Evolutionary conservation across 2,113 vertebrate genomes (phyloP).

Genomic region (Xiphias gladius): DNA sequence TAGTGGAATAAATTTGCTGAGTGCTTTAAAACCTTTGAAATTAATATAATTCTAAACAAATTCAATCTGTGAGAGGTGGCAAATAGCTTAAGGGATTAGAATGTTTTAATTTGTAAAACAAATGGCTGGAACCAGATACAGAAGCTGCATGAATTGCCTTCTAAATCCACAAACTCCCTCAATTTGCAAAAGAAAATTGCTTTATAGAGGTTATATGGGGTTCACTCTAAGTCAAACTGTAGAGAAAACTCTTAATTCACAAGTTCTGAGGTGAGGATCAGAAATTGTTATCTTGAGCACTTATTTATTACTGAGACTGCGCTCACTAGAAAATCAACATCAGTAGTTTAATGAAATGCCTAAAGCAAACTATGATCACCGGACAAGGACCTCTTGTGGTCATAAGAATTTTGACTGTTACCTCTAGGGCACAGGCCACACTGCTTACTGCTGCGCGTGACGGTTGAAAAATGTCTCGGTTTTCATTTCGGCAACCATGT

Average conservation of each 20-base stretch:
- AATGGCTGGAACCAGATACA: slow-evolving; percentile 63
- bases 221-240: slow-evolving; percentile 22
- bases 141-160: slow-evolving; percentile 48
- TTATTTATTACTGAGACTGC: background rate
- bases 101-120: slow-evolving; percentile 78
- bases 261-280: slow-evolving; percentile 37
- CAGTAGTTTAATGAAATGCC: background rate
- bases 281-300: slow-evolving; percentile 36
- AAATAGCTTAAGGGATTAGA: slow-evolving; percentile 77
- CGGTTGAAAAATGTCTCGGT: too few species aligned
- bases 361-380: background rate
- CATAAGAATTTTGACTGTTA: background rate
- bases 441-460: too few species aligned
- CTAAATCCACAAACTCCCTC: slow-evolving; percentile 58
- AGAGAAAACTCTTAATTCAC: slow-evolving; percentile 35
- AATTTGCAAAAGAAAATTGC: slow-evolving; percentile 73
- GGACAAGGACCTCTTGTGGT: background rate
- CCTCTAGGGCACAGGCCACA: too few species aligned
- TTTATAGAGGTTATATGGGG: slow-evolving; percentile 48
- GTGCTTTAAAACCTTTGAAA: slow-evolving; percentile 60
- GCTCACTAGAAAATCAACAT: background rate
- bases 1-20: slow-evolving; percentile 55
- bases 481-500: too few species aligned
- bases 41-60: slow-evolving; percentile 75
- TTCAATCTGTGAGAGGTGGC: slow-evolving; percentile 66